Base-by-base conservation (phyloP, 2,888 invertebrate species). In the Parasteatoda lunata region DNA sequence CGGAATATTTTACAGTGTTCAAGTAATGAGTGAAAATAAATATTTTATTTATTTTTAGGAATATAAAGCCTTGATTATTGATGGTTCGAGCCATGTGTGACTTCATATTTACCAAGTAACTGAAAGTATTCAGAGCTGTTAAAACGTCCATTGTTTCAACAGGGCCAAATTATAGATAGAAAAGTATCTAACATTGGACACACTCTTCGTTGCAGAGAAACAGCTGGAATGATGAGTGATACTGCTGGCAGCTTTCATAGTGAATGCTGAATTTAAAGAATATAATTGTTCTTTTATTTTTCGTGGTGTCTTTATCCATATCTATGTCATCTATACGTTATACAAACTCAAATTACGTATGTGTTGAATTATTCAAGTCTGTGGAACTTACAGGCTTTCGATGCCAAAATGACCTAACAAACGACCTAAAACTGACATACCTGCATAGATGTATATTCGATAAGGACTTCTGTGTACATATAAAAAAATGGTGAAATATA, bases 91-190 rank as follows among this genome's bases (percentile, higher is more conserved):
- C 81, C 66, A 54, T 75, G 66, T 47, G 54, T 66, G 81, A 69
- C 69, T 75, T 81, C 72, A 68, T 68, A 30, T 30, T 30, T 69
- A 51, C 68, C 54, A 13, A 45, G 52, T 4, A 13, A 52, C 13
- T 54, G 75, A 75, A 79, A 84, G 73, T 77, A 49, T 66, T 30
- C 72, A 30, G 85, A 86, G 80, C 80, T 86, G 80, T 13, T 65
- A 66, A 64, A 79, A 80, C 85, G 85, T 86, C 85, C 85, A 86
- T 80, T 80, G 76, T 71, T 81, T 70, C 69, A 79, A 86, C 77
- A 80, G 85, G 85, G 85, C 85, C 85, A 86, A 86, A 86, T 45
- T 15, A 75, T 81, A 81, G 81, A 47, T 75, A 81, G 68, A 59
- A 81, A 81, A 69, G 64, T 47, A 45, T 66, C 66, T 75, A 73